Conservation (phyloP, 2,797 vertebrate species). For the Chloroceryle amazona region DNA sequence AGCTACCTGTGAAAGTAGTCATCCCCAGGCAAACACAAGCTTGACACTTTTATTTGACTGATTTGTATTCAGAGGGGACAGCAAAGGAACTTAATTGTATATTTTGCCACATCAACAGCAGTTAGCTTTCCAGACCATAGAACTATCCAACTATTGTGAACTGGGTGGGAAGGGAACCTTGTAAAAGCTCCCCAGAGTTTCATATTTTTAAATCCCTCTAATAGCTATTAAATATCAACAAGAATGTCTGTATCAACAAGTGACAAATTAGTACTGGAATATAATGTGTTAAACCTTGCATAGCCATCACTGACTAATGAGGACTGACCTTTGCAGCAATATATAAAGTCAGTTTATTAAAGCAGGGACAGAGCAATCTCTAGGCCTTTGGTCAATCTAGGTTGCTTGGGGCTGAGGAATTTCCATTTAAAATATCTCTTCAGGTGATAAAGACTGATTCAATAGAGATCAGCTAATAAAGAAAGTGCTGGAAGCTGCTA, state of each 20-base stretch:
- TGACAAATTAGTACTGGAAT: conserved; percentile 35
- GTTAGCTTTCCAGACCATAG: neutral
- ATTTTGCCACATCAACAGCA: neutral
- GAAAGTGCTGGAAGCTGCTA: conserved; percentile 73
- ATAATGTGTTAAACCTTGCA: conserved; percentile 56
- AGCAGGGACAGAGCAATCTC: conserved; percentile 65
- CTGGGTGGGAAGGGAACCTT: neutral
- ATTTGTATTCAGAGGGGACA: neutral
- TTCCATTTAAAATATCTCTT: conserved; percentile 81
- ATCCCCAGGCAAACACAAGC: neutral
- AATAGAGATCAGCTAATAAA: conserved; percentile 76
- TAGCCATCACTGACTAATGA: conserved; percentile 60
- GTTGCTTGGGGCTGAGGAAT: conserved; percentile 80
- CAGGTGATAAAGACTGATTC: conserved; percentile 81
- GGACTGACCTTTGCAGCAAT: conserved; percentile 74
- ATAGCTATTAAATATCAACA: conserved; percentile 15
- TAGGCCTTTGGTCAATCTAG: conserved; percentile 75
- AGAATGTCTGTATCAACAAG: neutral
- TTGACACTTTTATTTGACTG: neutral
- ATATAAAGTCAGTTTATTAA: conserved; percentile 76
- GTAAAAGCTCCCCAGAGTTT: neutral
- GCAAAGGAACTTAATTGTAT: neutral
- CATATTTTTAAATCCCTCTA: neutral
- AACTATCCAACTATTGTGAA: neutral
- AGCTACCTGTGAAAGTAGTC: neutral